These are phyloP conservation scores for Scatophagus argus DNA, from an alignment of 2,113 vertebrate species.

Conservation along the genomic window DNA sequence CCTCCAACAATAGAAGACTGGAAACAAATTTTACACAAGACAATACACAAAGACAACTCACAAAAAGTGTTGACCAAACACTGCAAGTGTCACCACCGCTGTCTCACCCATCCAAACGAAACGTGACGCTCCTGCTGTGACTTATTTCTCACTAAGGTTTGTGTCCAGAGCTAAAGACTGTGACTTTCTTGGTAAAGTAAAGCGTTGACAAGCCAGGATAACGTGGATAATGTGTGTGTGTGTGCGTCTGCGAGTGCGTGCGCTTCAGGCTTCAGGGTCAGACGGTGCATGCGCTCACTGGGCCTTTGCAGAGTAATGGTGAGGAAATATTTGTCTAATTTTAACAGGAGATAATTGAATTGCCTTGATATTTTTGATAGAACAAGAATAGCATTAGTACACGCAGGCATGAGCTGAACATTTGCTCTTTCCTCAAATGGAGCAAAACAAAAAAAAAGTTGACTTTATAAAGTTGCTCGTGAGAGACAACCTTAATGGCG, in stretches of 20 bases:
- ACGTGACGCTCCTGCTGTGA: background rate
- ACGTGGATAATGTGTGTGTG: conserved; percentile 5
- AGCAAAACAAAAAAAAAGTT: background rate
- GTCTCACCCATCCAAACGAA: background rate
- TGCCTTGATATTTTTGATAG: conserved; percentile 73
- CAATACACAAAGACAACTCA: conserved; percentile 20
- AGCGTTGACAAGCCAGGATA: background rate
- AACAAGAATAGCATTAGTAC: conserved; percentile 53
- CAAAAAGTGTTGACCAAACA: background rate
- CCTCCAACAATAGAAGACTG: conserved; percentile 52
- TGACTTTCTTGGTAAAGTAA: background rate
- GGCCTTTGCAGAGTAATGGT: conserved; percentile 53
- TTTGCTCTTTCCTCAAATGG: conserved; percentile 43
- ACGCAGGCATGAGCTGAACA: conserved; percentile 27
- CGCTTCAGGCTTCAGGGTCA: conserved; percentile 61
- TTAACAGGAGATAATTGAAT: conserved; percentile 79
- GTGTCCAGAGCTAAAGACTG: background rate
- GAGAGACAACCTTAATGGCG: conserved; percentile 15
- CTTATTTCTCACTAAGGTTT: background rate
- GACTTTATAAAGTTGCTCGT: background rate
- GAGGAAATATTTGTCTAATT: conserved; percentile 80
- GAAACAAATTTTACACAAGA: conserved; percentile 49
- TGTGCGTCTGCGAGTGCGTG: too few species aligned
- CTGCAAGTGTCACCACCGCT: background rate
- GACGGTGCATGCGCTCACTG: conserved; percentile 37